These are phyloP conservation scores for Onchidella celtica DNA, from an alignment of 2,888 invertebrate genomes.

Conservation along the genomic window DNA sequence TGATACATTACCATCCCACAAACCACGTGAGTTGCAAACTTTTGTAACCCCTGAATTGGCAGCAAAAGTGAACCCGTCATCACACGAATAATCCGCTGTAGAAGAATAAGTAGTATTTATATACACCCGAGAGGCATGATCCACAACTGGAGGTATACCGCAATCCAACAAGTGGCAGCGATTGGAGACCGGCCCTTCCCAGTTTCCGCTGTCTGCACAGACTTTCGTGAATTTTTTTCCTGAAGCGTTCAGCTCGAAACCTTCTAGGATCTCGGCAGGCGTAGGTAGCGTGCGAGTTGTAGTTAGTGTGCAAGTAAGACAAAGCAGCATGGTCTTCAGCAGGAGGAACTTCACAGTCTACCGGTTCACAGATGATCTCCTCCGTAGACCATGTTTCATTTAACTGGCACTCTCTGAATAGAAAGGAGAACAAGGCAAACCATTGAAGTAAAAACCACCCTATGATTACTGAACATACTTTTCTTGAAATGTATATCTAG, in stretches of 20 bases:
- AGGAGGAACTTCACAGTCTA: background rate
- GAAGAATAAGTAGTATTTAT: background rate
- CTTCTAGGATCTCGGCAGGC: background rate
- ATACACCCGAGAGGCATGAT: background rate
- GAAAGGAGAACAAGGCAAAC: too few relatives aligned
- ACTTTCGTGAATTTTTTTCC: background rate
- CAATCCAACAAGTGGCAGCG: background rate
- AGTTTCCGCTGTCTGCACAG: background rate
- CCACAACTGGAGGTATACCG: background rate
- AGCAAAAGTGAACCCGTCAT: background rate
- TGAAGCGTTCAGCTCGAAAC: background rate
- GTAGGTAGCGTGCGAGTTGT: background rate
- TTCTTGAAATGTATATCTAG: too few relatives aligned
- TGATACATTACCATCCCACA: background rate
- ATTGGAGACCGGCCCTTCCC: background rate
- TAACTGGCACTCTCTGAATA: background rate
- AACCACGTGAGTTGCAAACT: background rate
- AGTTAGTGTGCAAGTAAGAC: background rate
- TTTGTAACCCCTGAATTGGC: background rate
- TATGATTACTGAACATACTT: too few relatives aligned
- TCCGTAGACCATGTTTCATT: constrained; percentile 9
- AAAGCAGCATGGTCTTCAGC: background rate
- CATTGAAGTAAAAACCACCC: too few relatives aligned
- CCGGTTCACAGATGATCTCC: background rate
- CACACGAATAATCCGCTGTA: background rate